Percentiles rank a stretch among this genome's conserved stretches.
Evolutionary conservation across 2,888 invertebrate species (phyloP).

Genomic region (Phanerotoma sp.): DNA sequence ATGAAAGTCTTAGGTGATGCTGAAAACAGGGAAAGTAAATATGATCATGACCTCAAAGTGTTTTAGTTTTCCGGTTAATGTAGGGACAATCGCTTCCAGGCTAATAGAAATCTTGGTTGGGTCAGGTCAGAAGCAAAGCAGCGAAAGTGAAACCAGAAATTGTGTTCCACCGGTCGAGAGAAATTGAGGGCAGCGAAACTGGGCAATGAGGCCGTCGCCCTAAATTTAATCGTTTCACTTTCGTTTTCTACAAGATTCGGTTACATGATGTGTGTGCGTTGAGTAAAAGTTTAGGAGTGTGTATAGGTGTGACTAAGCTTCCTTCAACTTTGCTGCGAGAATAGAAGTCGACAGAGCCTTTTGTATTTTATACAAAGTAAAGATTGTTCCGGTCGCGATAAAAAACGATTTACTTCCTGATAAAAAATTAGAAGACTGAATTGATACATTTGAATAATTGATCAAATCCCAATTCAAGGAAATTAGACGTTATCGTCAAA

Average conservation of each 20-base stretch:
- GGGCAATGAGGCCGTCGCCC: conserved; percentile 32
- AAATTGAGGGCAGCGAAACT: conserved; percentile 38
- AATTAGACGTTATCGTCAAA: too few species aligned
- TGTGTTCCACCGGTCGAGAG: conserved; percentile 4
- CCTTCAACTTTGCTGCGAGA: too few species aligned
- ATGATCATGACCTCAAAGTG: conserved; percentile 40
- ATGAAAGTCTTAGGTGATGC: background rate
- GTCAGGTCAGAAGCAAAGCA: conserved; percentile 32
- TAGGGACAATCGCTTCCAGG: conserved; percentile 23
- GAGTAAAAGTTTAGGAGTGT: too few species aligned
- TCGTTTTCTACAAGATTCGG: background rate
- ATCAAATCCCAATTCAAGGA: too few species aligned
- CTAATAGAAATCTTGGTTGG: conserved; percentile 38
- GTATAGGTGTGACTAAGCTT: too few species aligned
- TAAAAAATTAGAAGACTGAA: too few species aligned
- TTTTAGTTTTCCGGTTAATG: conserved; percentile 31
- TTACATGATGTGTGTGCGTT: too few species aligned
- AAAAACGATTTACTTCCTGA: too few species aligned
- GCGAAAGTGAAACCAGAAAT: conserved; percentile 39
- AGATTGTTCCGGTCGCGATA: too few species aligned
- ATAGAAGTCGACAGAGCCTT: too few species aligned
- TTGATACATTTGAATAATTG: too few species aligned
- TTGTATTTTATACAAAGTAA: too few species aligned
- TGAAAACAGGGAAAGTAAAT: conserved; percentile 31
- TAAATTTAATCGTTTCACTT: conserved; percentile 27